These are phyloP conservation scores for Hermodice carunculata DNA, from an alignment of 2,888 invertebrate genomes.

Conservation along the genomic window DNA sequence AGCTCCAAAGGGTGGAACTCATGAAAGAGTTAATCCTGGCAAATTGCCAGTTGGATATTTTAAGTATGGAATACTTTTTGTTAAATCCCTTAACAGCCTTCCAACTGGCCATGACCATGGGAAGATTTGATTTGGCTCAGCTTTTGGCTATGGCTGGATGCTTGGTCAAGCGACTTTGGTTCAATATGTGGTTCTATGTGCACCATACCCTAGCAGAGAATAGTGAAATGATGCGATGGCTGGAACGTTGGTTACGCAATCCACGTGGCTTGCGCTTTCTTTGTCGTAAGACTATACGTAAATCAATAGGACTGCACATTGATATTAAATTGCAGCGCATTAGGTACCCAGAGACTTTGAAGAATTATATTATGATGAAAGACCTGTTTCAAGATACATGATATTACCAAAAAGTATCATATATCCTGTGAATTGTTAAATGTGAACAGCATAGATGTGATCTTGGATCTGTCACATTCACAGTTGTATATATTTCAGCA, in stretches of 20 bases:
- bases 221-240: constrained; percentile 4
- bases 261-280: constrained; percentile 8
- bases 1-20: constrained; percentile 2
- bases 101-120: constrained; percentile 22
- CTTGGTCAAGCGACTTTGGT: constrained; percentile 12
- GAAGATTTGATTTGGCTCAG: constrained; percentile 7
- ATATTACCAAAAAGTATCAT: too few species aligned
- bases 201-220: not conserved
- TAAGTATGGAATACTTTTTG: constrained; percentile 13
- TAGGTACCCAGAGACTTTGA: constrained; percentile 17
- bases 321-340: not conserved
- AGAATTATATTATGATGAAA: constrained; percentile 13
- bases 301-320: not conserved
- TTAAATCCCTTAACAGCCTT: constrained; percentile 20
- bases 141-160: constrained; percentile 15
- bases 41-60: constrained; percentile 21
- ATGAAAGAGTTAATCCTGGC: constrained; percentile 11
- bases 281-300: constrained; percentile 12
- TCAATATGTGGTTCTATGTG: not conserved
- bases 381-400: not conserved
- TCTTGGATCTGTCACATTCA: too few species aligned
- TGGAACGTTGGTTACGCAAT: constrained; percentile 14
- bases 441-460: too few species aligned
- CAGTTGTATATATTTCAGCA: too few species aligned
- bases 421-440: too few species aligned